Conservation (phyloP, 2,888 invertebrate genomes). For the Chymomyza amoena region DNA sequence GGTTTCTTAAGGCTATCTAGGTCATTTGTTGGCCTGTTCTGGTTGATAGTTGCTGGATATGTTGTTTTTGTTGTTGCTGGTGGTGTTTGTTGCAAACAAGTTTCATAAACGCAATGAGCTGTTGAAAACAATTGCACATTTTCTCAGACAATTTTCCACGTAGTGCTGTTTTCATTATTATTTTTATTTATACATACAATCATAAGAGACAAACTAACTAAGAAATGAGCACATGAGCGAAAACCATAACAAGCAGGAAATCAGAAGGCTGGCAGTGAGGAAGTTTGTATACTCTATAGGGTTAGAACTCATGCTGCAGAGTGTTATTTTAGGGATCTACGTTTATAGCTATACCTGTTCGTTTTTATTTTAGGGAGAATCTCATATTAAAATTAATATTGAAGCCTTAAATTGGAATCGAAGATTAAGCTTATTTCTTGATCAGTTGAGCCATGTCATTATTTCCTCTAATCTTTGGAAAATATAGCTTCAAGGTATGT, state of each 20-base stretch:
- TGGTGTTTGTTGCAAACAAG: conserved; percentile 45
- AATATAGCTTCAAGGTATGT: too few species aligned
- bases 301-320: too few species aligned
- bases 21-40: conserved; percentile 41
- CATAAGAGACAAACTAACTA: not conserved
- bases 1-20: conserved; percentile 51
- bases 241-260: not conserved
- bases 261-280: not conserved
- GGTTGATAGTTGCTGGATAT: not conserved
- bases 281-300: not conserved
- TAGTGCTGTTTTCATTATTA: not conserved
- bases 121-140: conserved; percentile 59
- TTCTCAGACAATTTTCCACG: conserved; percentile 53
- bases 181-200: conserved; percentile 49
- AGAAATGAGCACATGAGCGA: not conserved
- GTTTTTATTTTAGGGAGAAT: too few species aligned
- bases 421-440: too few species aligned
- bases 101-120: conserved; percentile 30
- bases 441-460: too few species aligned
- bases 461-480: too few species aligned
- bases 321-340: too few species aligned
- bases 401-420: too few species aligned
- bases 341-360: too few species aligned
- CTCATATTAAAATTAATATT: too few species aligned
- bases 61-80: not conserved